Percentiles rank a stretch among this genome's conserved stretches.
These are phyloP conservation scores for Phenganax subtilis DNA, from an alignment of 92 coral and sea anemone species.

Conservation along the genomic window DNA sequence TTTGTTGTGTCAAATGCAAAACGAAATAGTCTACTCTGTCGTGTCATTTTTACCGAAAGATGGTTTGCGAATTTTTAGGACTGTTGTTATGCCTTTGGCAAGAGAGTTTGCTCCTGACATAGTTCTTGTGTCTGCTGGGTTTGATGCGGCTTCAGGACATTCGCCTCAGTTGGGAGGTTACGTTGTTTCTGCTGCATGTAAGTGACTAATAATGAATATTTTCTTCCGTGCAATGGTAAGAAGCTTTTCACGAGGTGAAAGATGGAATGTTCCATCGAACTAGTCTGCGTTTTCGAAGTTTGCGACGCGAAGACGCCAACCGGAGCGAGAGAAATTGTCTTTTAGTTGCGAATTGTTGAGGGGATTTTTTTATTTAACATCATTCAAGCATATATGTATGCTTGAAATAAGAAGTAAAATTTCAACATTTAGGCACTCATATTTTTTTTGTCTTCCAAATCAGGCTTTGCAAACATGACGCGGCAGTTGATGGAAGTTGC, in stretches of 20 bases:
- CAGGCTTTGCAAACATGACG: constrained; percentile 92
- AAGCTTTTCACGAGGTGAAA: background rate
- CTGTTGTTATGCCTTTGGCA: constrained; percentile 95
- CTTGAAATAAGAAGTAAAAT: background rate
- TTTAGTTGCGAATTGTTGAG: no score
- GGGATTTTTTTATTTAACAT: background rate
- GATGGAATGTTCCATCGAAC: no score
- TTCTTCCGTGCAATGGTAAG: background rate
- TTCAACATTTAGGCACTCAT: background rate
- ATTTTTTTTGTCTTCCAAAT: background rate
- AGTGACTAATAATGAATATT: constrained; percentile 33
- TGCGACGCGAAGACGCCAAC: no score
- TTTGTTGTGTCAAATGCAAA: no score
- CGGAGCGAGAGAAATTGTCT: no score
- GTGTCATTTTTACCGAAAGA: background rate
- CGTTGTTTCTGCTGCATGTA: constrained; percentile 93
- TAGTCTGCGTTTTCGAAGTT: no score
- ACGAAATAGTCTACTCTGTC: background rate
- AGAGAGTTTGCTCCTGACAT: constrained; percentile 91
- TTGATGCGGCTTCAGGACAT: constrained; percentile 96
- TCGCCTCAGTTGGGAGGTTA: constrained; percentile 97
- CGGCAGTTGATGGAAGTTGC: constrained; percentile 92
- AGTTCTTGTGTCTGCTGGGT: constrained; percentile 89
- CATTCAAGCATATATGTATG: background rate
- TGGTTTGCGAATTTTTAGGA: constrained; percentile 16